phyloP scores from a whole-genome alignment of 2,113 vertebrate species.

The Neogobius melanostomus region DNA sequence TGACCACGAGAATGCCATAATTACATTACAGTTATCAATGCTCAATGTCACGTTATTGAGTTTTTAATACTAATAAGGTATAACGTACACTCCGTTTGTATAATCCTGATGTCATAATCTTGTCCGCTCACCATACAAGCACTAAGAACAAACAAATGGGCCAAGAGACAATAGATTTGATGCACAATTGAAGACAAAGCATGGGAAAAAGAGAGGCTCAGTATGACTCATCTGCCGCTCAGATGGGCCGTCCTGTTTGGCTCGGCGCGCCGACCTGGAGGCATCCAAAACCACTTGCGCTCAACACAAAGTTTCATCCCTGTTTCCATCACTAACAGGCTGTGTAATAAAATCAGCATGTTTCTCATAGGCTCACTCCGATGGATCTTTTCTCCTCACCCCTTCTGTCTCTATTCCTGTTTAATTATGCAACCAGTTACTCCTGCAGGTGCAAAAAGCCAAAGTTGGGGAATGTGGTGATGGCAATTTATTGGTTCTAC shows the following conservation, averaged over 20 bases:
- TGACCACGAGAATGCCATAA: neutral
- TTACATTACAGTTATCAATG: too few species aligned
- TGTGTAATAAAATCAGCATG: slow-evolving; percentile 54
- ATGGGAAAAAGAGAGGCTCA: slow-evolving; percentile 10
- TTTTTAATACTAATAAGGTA: too few species aligned
- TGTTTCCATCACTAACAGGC: slow-evolving; percentile 41
- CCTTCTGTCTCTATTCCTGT: slow-evolving; percentile 3
- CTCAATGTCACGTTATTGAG: too few species aligned
- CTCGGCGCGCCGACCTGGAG: slow-evolving; percentile 30
- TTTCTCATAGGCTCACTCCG: slow-evolving; percentile 21
- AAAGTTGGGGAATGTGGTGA: slow-evolving; percentile 32
- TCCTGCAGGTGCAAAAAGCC: slow-evolving; percentile 44
- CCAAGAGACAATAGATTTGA: slow-evolving; percentile 26
- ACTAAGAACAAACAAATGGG: slow-evolving; percentile 17
- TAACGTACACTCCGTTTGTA: too few species aligned
- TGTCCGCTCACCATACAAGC: neutral
- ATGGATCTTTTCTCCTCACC: slow-evolving; percentile 8
- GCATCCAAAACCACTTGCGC: slow-evolving; percentile 37
- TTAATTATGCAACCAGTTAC: slow-evolving; percentile 21
- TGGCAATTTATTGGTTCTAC: slow-evolving; percentile 56
- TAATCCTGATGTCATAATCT: neutral
- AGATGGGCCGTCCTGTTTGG: slow-evolving; percentile 49
- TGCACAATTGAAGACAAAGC: slow-evolving; percentile 19
- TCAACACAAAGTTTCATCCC: slow-evolving; percentile 40
- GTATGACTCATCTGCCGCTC: slow-evolving; percentile 55